Evolutionary conservation across 2,797 vertebrate species (phyloP), one percentile per base, ranked within the genome.

Genomic region (Peromyscus eremicus): DNA sequence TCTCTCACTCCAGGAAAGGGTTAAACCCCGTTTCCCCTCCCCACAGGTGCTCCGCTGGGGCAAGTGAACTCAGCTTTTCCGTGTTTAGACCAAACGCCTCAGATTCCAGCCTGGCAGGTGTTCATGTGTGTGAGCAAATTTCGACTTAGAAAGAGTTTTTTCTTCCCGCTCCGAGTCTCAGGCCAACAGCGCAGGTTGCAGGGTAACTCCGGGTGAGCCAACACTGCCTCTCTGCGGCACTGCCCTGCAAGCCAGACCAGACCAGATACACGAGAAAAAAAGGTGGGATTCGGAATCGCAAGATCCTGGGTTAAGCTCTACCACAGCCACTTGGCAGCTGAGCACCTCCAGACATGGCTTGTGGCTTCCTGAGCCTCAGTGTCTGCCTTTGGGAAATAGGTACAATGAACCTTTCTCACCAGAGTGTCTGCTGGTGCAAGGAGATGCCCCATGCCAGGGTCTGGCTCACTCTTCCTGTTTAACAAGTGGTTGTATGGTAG

Each of bases 21-120:
- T 96, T 96, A 95, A 80, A 8, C 0, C 27, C 5, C 40, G 90
- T 82, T 76, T 46, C 49, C 81, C 68, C 82, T 89, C 73, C 79
- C 92, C 6, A 77, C 97, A 95, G 97, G 95, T 97, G 95, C 91
- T 97, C 86, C 85, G 97, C 82, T n/a, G 57, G 97, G 91, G 66
- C 91, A 94, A 97, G 94, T 95, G 97, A 98, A 91, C 97, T 97
- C 97, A 97, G 92, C 92, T 96, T 97, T 97, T 97, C 97, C 96
- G 77, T 94, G 91, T 97, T 97, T 97, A 96, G 94, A 89, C 95
- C 94, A 73, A 91, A 89, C 62, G 52, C 94, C 89, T 97, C 92
- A 34, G 84, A 95, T 97, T 95, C 95, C 97, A 96, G 94, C 96
- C 95, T 97, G 96, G 97, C 95, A 98, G 97, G 97, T 97, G 97